Evolutionary conservation across 2,113 vertebrate genomes (phyloP).

Genomic region (Gallinago jamesoni): DNA sequence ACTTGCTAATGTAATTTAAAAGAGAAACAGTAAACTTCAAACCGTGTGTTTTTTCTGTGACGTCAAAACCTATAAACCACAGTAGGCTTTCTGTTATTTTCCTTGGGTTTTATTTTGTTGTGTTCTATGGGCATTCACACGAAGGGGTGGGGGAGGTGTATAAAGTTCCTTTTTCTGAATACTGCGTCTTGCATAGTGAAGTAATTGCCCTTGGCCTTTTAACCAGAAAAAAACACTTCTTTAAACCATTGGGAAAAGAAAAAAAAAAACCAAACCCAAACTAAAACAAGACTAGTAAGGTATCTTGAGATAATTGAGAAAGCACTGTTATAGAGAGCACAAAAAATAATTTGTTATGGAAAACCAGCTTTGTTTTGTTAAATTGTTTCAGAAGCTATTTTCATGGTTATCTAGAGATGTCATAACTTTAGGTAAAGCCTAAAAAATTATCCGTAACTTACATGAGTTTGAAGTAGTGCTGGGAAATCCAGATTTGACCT

Average conservation of each 20-base stretch:
- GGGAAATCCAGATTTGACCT: not conserved
- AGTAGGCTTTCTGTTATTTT: not conserved
- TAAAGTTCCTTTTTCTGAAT: not conserved
- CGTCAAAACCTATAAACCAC: not conserved
- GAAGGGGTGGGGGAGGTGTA: fast-evolving
- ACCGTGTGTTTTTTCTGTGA: not conserved
- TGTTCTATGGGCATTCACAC: not conserved
- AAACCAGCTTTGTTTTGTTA: not conserved
- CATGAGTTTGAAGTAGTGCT: not conserved
- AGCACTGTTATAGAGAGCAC: not conserved
- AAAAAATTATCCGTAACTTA: not conserved
- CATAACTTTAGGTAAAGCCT: not conserved
- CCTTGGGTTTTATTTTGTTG: not conserved
- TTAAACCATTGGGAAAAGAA: not conserved
- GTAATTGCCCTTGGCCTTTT: not conserved
- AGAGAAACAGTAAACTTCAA: not conserved
- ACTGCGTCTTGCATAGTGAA: not conserved
- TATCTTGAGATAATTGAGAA: not conserved
- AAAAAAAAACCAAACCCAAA: not conserved
- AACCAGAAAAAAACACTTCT: not conserved
- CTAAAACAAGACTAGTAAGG: not conserved
- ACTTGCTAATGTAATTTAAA: not conserved
- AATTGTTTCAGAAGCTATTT: not conserved
- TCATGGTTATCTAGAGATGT: not conserved
- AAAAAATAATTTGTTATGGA: not conserved